Base-by-base conservation (phyloP, 1,140 invertebrate species). In the Macrostomum lignano region DNA sequence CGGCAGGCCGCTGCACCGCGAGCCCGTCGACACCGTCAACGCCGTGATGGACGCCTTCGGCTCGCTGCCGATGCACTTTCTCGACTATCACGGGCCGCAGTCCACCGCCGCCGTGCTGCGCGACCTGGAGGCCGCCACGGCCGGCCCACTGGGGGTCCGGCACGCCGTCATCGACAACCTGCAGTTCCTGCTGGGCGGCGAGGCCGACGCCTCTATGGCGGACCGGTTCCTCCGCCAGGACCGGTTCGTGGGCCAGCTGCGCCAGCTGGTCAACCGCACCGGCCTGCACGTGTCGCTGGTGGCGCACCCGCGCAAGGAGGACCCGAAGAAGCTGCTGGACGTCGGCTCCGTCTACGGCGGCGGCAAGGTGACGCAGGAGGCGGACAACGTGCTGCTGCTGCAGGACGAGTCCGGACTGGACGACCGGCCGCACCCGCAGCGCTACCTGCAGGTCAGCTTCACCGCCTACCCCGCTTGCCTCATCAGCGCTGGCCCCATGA, bases 151-250 rank as follows among this genome's bases (percentile, higher is more conserved):
- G 5, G 4, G 19, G 3, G 19, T 36, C 11, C 6, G 70, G 21
- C 91, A 98, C 59, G 73, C 96, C 2, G 69, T 98, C 21, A 77
- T 98, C 30, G 91, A 98, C 59, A 96, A 96, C 60, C 65, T 98
- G n/a, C 91, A 98, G 58, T 96, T 94, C 51, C 91, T 93, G 81
- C 70, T 93, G 65, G 84, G 79, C 0, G 61, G 69, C 32, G 63
- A 65, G 1, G n/a, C n/a, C n/a, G 62, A 63, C 2, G 53, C 65
- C 34, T 37, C 55, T 3, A 63, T 63, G 36, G 51, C 67, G 9
- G 79, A 93, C 48, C 66, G 72, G 32, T 91, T 75, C 61, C 70
- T 68, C 62, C 67, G 69, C 41, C 81, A 96, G 58, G 88, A 98
- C 60, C 60, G 68, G 5, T 72, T 93, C 31, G 70, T 93, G 38